phyloP scores from a whole-genome alignment of 1,140 invertebrate genomes.

The Drosophila aff. region DNA sequence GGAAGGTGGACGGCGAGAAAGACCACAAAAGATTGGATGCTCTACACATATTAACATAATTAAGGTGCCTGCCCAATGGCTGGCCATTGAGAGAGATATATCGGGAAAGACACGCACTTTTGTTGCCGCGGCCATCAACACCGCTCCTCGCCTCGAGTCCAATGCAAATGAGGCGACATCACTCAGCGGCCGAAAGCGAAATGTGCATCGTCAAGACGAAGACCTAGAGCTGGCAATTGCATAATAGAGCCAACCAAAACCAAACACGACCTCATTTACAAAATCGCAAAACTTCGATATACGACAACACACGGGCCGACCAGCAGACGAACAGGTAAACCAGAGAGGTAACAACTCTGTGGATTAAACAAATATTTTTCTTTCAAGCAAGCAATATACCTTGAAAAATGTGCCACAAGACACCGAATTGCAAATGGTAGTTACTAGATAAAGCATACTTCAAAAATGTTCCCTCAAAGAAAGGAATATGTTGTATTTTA shows the following conservation, averaged over 20 bases:
- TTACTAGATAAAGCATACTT: too few species aligned
- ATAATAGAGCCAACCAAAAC: constrained; percentile 46
- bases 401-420: constrained; percentile 4
- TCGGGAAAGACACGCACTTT: constrained; percentile 45
- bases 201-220: constrained; percentile 66
- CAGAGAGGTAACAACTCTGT: constrained; percentile 9
- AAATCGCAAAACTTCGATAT: constrained; percentile 63
- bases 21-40: constrained; percentile 39
- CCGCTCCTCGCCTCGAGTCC: constrained; percentile 34
- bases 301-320: constrained; percentile 4
- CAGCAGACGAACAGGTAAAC: constrained; percentile 10
- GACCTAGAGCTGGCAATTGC: constrained; percentile 41
- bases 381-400: neutral
- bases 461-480: neutral
- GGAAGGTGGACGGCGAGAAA: constrained; percentile 12
- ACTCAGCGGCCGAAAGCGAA: constrained; percentile 55
- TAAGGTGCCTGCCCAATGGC: constrained; percentile 65
- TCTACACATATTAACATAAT: constrained; percentile 69
- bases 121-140: constrained; percentile 54
- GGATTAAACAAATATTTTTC: constrained; percentile 19
- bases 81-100: constrained; percentile 35
- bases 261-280: constrained; percentile 60
- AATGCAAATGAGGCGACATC: constrained; percentile 62
- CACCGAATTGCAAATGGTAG: neutral
- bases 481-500: neutral